Evolutionary conservation across 2,888 invertebrate genomes (phyloP), one percentile per base, ranked within the genome.

Genomic region (Macroteleia sp.): DNA sequence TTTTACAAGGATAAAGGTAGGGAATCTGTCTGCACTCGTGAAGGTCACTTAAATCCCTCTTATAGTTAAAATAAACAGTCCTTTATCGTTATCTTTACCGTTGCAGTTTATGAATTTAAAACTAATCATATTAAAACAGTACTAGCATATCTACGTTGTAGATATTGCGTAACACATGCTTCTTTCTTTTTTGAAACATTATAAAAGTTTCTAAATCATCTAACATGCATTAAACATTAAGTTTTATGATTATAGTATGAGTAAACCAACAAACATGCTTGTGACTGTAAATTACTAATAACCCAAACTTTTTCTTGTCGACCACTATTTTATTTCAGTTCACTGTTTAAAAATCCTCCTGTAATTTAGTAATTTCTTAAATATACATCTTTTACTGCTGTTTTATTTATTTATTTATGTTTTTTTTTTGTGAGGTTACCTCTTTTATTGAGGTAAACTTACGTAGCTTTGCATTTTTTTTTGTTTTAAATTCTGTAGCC

Each of bases 61-160:
- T 48, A 48, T 14, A 34, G 32, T 50, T 50, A 50, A 50, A 50
- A 50, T 34, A 50, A 50, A 50, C 50, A 50, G 50, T 50, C 50
- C 36, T 52, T 54, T 54, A 54, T 54, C 54, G 22, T 39, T 54
- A 54, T 39, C 54, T 20, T 28, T 19, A 28, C 17, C 16, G 10
- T 14, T 46, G 19, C 17, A 41, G 56, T 41, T 56, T 28, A 56
- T 56, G 56, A 56, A 56, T 30, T 56, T 56, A 41, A 56, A 56
- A 56, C 14, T 56, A 41, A 56, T 56, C 19, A 41, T 10, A 28
- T 41, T 56, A 56, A 16, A 5, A 6, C 9, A 5, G 25, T 25
- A 39, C 36, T 41, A 19, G 28, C 19, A 50, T 19, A 41, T 41
- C 16, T 1, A 54, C 5, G 12, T 9, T 41, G 56, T 9, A 39